Base-by-base conservation (phyloP, 2,113 vertebrate species). In the Castor canadensis region DNA sequence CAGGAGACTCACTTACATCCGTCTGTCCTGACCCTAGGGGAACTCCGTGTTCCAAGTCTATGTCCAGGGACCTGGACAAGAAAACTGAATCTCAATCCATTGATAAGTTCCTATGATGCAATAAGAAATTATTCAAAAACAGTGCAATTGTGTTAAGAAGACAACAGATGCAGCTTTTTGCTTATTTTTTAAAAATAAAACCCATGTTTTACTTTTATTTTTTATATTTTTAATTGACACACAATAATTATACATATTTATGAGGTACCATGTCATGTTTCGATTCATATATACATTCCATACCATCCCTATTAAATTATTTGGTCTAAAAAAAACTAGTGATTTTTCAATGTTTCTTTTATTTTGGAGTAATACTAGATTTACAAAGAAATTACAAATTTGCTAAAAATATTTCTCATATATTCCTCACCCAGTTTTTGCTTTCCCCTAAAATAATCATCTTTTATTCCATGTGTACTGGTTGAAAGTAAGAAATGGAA, bases 21-120 rank as follows among this genome's bases (percentile, higher is more conserved):
- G 22, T 93, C 79, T 95, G 4, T 52, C n/a, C 56, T 35, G 49
- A 40, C 62, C 82, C 84, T 71, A 58, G 77, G 89, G 89, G 95
- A 76, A 43, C 1, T 62, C 40, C 71, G 5, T 71, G 7, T 58
- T 67, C 84, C 22, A 83, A 93, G 35, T 73, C 35, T 79, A 54
- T 83, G 80, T 92, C 73, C 91, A 89, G 67, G 67, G 22, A 93
- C 84, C 26, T 89, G 75, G 60, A 67, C n/a, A 67, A 32, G 38
- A 45, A 86, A 89, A 40, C 12, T 30, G 17, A 83, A 43, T 38
- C 16, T 82, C 8, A 5, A 40, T 35, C 32, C 2, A 81, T 5
- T 15, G 58, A 75, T 52, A 24, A 79, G 56, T 84, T 88, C 2
- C 38, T 93, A 1, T 71, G 87, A n/a, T n/a, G n/a, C n/a, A n/a